phyloP scores from a whole-genome alignment of 2,888 invertebrate genomes.

The Thysanoteuthis rhombus region DNA sequence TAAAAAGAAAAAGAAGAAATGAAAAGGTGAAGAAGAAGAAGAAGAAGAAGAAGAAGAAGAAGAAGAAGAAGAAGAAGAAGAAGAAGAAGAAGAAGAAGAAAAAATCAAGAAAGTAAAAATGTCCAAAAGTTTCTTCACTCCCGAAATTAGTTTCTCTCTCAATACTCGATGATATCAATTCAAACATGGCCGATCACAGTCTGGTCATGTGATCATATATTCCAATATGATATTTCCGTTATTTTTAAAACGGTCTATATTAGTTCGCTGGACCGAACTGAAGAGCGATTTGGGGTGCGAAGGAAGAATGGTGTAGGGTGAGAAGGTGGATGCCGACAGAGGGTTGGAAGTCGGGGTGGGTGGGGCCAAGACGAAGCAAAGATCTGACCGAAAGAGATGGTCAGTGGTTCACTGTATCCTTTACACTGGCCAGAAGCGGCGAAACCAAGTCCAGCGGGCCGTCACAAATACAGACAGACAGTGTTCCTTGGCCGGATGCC shows the following conservation, averaged over 20 bases:
- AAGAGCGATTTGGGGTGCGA: background rate
- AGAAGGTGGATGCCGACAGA: background rate
- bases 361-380: background rate
- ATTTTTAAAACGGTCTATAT: slow-evolving; percentile 12
- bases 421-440: background rate
- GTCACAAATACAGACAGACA: slow-evolving; percentile 12
- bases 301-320: background rate
- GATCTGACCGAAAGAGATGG: background rate
- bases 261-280: background rate
- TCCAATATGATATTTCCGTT: background rate
- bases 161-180: background rate
- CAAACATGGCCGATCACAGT: background rate
- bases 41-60: background rate
- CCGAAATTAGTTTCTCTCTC: background rate
- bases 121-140: background rate
- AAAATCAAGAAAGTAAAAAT: background rate
- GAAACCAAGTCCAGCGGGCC: background rate
- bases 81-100: background rate
- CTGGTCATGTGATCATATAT: background rate
- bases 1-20: background rate
- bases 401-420: background rate
- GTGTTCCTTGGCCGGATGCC: background rate
- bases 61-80: background rate
- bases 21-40: background rate
- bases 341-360: no score